A percentile compares a stretch with the other conserved stretches of the same genome.
Evolutionary conservation across 35 echinoderm and acorn worm genomes (phyloP).

Genomic region (Ptychodera flava): DNA sequence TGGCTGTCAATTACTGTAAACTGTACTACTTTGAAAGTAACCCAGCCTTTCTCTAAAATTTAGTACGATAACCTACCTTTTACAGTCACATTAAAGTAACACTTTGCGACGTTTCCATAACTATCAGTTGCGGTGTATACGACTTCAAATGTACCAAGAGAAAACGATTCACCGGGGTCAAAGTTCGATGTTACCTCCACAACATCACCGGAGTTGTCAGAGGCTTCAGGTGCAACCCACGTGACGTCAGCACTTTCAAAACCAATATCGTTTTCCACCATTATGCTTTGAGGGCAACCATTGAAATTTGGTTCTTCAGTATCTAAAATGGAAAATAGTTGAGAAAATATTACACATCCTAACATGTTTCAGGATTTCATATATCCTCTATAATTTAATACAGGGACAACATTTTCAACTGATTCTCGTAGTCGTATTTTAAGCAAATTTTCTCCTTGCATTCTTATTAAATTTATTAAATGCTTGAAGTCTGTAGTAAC

Average conservation of each 20-base stretch:
- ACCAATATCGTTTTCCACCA: not conserved
- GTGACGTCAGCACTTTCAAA: not conserved
- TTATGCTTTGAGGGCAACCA: constrained; percentile 31
- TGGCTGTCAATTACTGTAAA: not conserved
- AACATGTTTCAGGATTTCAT: too few relatives aligned
- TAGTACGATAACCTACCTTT: constrained; percentile 17
- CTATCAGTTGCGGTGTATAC: constrained; percentile 34
- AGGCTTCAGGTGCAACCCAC: constrained; percentile 37
- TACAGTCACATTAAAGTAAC: constrained; percentile 30
- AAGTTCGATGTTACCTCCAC: constrained; percentile 11
- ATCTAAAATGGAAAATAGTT: too few relatives aligned
- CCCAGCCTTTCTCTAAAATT: not conserved
- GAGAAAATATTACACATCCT: too few relatives aligned
- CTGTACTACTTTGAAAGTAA: not conserved
- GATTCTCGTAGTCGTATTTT: too few relatives aligned
- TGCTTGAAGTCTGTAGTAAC: too few relatives aligned
- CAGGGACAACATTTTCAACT: too few relatives aligned
- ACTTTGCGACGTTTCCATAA: constrained; percentile 31
- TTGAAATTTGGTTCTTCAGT: not conserved
- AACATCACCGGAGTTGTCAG: constrained; percentile 41
- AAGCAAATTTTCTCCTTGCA: too few relatives aligned
- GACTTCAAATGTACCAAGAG: constrained; percentile 26
- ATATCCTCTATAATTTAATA: too few relatives aligned
- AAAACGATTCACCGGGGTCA: constrained; percentile 12
- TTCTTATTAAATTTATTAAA: too few relatives aligned